Evolutionary conservation across 2,888 invertebrate genomes (phyloP).

Genomic region (Perithous albicinctus): DNA sequence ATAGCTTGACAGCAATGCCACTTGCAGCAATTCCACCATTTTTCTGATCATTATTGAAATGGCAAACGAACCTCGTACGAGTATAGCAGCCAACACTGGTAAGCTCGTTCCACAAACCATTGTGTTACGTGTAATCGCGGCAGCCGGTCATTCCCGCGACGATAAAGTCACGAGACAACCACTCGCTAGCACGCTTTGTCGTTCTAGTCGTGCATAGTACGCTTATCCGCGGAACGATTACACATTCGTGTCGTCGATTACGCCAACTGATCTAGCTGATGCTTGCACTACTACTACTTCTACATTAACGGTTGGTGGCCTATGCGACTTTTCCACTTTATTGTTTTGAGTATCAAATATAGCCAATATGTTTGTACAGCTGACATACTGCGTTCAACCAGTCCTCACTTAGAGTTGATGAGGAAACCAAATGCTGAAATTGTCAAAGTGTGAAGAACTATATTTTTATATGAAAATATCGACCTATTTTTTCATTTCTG

Average conservation of each 20-base stretch:
- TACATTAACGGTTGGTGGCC: constrained; percentile 2
- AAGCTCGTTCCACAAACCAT: constrained; percentile 58
- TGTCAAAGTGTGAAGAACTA: too few relatives aligned
- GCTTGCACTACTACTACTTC: constrained; percentile 25
- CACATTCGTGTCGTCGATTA: constrained; percentile 55
- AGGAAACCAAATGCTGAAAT: background rate
- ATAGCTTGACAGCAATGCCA: background rate
- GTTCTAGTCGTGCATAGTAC: constrained; percentile 33
- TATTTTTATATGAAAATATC: too few relatives aligned
- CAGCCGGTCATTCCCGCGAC: constrained; percentile 65
- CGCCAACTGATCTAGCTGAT: constrained; percentile 37
- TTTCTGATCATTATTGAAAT: constrained; percentile 55
- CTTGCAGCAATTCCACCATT: constrained; percentile 36
- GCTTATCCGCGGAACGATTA: constrained; percentile 58
- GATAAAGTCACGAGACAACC: constrained; percentile 68
- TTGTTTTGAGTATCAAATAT: constrained; percentile 9
- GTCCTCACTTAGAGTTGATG: background rate
- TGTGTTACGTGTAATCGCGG: constrained; percentile 68
- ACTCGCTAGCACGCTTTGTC: constrained; percentile 40
- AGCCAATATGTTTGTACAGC: background rate
- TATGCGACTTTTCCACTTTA: background rate
- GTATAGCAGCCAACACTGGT: constrained; percentile 23
- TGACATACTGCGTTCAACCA: background rate
- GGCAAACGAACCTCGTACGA: constrained; percentile 50
- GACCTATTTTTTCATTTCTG: too few relatives aligned